These are phyloP conservation scores for Drosophila neocordata DNA, from an alignment of 1,140 invertebrate genomes.

Conservation along the genomic window DNA sequence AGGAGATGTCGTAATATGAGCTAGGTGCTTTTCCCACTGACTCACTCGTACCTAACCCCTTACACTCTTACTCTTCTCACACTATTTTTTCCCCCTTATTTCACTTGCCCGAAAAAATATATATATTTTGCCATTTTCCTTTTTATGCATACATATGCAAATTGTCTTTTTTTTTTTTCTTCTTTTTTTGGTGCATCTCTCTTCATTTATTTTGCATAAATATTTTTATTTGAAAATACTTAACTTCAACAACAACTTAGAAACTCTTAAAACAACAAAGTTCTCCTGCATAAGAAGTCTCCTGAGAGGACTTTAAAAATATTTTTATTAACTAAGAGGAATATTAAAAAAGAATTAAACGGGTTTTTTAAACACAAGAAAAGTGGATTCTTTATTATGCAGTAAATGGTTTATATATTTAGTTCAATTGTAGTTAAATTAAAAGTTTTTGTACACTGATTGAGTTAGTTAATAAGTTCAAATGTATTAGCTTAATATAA, in stretches of 20 bases:
- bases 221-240: conserved; percentile 44
- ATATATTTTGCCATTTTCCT: conserved; percentile 35
- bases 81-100: background rate
- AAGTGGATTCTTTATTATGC: too few relatives aligned
- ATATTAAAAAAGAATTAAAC: too few relatives aligned
- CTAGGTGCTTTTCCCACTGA: conserved; percentile 43
- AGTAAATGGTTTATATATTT: too few relatives aligned
- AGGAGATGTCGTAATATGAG: conserved; percentile 58
- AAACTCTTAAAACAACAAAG: background rate
- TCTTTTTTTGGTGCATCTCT: conserved; percentile 20
- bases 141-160: conserved; percentile 50
- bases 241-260: background rate
- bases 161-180: conserved; percentile 35
- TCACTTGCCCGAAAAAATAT: conserved; percentile 4
- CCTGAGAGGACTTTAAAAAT: background rate
- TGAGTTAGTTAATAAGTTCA: too few relatives aligned
- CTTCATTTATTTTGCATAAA: conserved; percentile 60
- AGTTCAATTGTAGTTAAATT: too few relatives aligned
- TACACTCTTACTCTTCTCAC: conserved; percentile 25
- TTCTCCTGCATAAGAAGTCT: too few relatives aligned
- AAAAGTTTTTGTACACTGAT: too few relatives aligned
- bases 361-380: too few relatives aligned
- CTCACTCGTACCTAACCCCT: conserved; percentile 1
- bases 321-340: too few relatives aligned
- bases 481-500: too few relatives aligned